These are phyloP conservation scores for Odontocerum albicorne DNA, from an alignment of 2,888 invertebrate genomes.

Conservation along the genomic window DNA sequence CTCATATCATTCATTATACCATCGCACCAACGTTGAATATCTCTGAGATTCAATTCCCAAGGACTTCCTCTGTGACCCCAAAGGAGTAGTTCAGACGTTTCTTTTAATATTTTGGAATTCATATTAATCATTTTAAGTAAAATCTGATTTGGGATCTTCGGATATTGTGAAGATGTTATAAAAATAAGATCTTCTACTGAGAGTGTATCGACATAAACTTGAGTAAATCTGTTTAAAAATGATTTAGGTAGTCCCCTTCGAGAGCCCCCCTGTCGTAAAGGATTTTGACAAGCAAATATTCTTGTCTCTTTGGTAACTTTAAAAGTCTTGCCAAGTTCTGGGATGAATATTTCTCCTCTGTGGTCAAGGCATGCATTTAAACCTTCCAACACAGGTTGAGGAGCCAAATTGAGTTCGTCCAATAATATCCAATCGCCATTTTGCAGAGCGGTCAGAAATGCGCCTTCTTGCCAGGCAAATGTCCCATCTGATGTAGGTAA, in stretches of 20 bases:
- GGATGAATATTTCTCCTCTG: slow-evolving; percentile 92
- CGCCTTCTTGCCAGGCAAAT: slow-evolving; percentile 97
- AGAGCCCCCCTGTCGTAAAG: slow-evolving; percentile 92
- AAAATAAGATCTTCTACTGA: slow-evolving; percentile 65
- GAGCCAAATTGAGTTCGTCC: slow-evolving; percentile 97
- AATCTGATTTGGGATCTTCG: slow-evolving; percentile 59
- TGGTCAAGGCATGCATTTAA: slow-evolving; percentile 98
- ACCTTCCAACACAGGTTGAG: slow-evolving; percentile 97
- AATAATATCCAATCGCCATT: slow-evolving; percentile 94
- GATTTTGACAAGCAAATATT: slow-evolving; percentile 98
- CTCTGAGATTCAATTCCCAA: slow-evolving; percentile 97
- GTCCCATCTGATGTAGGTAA: slow-evolving; percentile 92
- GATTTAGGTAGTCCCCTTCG: slow-evolving; percentile 94
- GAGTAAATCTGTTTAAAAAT: slow-evolving; percentile 96
- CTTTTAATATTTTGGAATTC: slow-evolving; percentile 67
- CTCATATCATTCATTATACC: slow-evolving; percentile 56
- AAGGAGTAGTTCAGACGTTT: slow-evolving; percentile 61
- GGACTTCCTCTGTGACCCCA: slow-evolving; percentile 87
- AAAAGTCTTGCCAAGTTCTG: slow-evolving; percentile 90
- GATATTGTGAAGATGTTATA: slow-evolving; percentile 69
- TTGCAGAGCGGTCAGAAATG: slow-evolving; percentile 89
- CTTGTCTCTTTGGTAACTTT: slow-evolving; percentile 74
- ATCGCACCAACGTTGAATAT: slow-evolving; percentile 92
- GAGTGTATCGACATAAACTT: slow-evolving; percentile 72
- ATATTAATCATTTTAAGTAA: slow-evolving; percentile 76